Evolutionary conservation across 2,113 vertebrate species (phyloP).

Genomic region (Phodopus roborovskii): DNA sequence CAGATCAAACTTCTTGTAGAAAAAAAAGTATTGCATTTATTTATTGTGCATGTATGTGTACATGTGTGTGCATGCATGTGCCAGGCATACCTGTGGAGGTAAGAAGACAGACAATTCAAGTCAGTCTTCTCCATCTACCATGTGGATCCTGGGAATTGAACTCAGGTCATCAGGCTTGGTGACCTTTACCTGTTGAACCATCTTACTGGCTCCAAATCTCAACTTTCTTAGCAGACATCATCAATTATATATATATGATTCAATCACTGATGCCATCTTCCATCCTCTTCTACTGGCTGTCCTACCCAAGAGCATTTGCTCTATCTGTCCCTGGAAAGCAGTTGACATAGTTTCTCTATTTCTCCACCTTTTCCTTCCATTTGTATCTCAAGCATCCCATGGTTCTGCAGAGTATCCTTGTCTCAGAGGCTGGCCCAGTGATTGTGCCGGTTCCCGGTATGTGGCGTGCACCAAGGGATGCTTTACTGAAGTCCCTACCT

Average conservation of each 20-base stretch:
- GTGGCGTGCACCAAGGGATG: conserved; percentile 96
- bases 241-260: not conserved
- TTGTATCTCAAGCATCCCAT: not conserved
- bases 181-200: not conserved
- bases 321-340: not conserved
- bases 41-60: not conserved
- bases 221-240: not conserved
- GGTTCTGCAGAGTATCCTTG: not conserved
- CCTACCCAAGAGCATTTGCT: not conserved
- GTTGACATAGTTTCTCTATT: not conserved
- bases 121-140: not conserved
- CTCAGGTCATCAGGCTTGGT: not conserved
- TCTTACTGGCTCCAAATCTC: not conserved
- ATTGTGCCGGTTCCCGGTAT: conserved; percentile 96
- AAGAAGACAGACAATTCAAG: not conserved
- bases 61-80: no score
- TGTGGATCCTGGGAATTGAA: not conserved
- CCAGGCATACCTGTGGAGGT: not conserved
- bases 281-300: not conserved
- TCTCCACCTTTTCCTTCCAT: not conserved
- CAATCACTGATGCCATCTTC: not conserved
- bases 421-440: conserved; percentile 95
- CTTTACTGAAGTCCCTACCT: conserved; percentile 95
- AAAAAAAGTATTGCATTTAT: not conserved
- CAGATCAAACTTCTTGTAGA: not conserved